Conservation (phyloP, 2,888 invertebrate genomes). For the Drosophila maculinotata region DNA sequence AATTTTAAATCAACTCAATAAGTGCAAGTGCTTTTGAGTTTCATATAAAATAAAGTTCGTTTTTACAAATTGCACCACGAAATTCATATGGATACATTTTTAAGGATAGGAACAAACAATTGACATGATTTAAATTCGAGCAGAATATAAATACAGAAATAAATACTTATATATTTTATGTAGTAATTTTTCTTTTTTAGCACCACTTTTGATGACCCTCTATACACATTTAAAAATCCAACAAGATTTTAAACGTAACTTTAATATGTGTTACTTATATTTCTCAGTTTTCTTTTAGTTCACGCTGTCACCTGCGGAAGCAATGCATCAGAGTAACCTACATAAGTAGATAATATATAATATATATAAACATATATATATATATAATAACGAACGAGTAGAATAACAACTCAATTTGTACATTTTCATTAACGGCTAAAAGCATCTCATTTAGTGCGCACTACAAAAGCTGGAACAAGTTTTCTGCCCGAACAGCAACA, state of each 20-base stretch:
- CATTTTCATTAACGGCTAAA: slow-evolving; percentile 72
- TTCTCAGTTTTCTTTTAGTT: neutral
- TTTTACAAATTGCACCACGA: too few relatives aligned
- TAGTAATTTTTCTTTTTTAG: neutral
- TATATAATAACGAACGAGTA: slow-evolving; percentile 2
- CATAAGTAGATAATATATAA: neutral
- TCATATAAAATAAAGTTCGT: neutral
- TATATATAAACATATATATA: slow-evolving; percentile 20
- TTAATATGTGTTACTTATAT: neutral
- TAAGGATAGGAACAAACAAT: too few relatives aligned
- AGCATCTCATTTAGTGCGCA: slow-evolving; percentile 57
- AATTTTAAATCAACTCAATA: slow-evolving; percentile 28
- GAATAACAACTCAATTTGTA: slow-evolving; percentile 49
- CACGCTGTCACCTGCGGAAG: neutral
- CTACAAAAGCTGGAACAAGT: slow-evolving; percentile 41
- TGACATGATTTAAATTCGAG: too few relatives aligned
- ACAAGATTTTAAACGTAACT: neutral
- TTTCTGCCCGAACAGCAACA: slow-evolving; percentile 23
- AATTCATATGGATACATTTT: too few relatives aligned
- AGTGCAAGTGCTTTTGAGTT: slow-evolving; percentile 1
- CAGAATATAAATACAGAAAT: too few relatives aligned
- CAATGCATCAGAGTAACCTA: neutral
- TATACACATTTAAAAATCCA: neutral
- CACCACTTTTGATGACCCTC: neutral
- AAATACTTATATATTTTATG: too few relatives aligned